Percentiles rank a stretch among this genome's conserved stretches.
Conservation (phyloP, 2,797 vertebrate species). For the Crenichthys baileyi region DNA sequence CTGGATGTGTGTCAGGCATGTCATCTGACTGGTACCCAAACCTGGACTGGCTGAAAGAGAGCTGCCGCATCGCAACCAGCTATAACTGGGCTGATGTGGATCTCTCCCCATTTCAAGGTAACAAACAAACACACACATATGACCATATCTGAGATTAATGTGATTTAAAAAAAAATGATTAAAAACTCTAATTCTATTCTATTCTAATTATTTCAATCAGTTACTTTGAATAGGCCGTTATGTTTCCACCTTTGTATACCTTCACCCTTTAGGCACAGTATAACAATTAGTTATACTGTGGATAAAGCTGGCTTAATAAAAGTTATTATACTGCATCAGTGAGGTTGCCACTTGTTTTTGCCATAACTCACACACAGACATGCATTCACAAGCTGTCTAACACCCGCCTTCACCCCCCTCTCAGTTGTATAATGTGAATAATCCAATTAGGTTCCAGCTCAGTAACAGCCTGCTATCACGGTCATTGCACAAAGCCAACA, state of each 20-base stretch:
- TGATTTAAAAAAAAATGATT: constrained; percentile 32
- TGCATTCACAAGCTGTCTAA: constrained; percentile 19
- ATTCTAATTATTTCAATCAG: constrained; percentile 45
- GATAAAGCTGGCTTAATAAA: constrained; percentile 65
- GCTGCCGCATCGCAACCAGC: constrained; percentile 89
- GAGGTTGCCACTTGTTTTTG: constrained; percentile 44
- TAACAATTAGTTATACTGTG: constrained; percentile 67
- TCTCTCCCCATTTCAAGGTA: constrained; percentile 84
- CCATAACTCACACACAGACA: not conserved
- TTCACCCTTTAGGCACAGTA: constrained; percentile 55
- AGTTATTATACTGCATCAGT: constrained; percentile 67
- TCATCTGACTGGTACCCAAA: constrained; percentile 88
- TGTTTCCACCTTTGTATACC: constrained; percentile 53
- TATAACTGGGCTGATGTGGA: constrained; percentile 91
- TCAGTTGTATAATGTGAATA: constrained; percentile 76
- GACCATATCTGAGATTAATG: constrained; percentile 32
- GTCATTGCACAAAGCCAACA: constrained; percentile 74
- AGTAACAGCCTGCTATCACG: constrained; percentile 78
- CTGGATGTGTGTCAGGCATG: constrained; percentile 62
- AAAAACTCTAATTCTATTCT: no score
- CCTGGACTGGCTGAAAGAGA: constrained; percentile 89
- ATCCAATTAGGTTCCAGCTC: constrained; percentile 77
- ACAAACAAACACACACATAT: constrained; percentile 20
- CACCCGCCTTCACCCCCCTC: constrained; percentile 26
- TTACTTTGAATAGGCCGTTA: constrained; percentile 63